Evolutionary conservation across 2,888 invertebrate species (phyloP).

Genomic region (Mythimna vitellina): DNA sequence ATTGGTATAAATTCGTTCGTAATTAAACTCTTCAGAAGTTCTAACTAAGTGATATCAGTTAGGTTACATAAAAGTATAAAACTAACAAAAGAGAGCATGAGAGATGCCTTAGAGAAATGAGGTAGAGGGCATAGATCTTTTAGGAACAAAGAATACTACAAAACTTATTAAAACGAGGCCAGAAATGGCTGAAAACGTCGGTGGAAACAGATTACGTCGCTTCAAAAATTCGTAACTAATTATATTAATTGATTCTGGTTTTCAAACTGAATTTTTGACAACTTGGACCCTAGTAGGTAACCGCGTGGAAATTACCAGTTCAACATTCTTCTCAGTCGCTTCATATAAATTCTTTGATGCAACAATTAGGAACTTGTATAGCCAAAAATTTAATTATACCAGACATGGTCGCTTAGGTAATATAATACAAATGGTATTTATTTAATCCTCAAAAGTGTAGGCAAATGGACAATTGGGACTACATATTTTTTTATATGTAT

Average conservation of each 20-base stretch:
- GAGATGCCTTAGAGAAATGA: neutral
- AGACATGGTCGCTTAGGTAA: neutral
- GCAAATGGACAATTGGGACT: neutral
- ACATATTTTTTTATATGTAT: neutral
- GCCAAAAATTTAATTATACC: neutral
- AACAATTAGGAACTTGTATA: neutral
- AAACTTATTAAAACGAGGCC: too few relatives aligned
- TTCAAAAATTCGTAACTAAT: too few relatives aligned
- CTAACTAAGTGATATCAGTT: neutral
- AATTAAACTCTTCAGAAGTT: neutral
- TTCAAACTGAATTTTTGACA: too few relatives aligned
- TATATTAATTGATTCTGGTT: too few relatives aligned
- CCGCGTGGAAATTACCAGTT: neutral
- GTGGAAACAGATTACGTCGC: too few relatives aligned
- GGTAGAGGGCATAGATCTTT: neutral
- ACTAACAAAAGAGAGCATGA: too few relatives aligned
- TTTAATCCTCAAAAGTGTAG: neutral
- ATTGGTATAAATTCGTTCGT: neutral
- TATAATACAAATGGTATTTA: neutral
- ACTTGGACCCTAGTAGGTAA: too few relatives aligned
- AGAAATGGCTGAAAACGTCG: too few relatives aligned
- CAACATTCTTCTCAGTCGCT: neutral
- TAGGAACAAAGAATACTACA: neutral
- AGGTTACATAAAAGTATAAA: neutral
- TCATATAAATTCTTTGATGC: too few relatives aligned